Base-by-base conservation (phyloP, 2,797 vertebrate species). In the Hoplostethus atlanticus region DNA sequence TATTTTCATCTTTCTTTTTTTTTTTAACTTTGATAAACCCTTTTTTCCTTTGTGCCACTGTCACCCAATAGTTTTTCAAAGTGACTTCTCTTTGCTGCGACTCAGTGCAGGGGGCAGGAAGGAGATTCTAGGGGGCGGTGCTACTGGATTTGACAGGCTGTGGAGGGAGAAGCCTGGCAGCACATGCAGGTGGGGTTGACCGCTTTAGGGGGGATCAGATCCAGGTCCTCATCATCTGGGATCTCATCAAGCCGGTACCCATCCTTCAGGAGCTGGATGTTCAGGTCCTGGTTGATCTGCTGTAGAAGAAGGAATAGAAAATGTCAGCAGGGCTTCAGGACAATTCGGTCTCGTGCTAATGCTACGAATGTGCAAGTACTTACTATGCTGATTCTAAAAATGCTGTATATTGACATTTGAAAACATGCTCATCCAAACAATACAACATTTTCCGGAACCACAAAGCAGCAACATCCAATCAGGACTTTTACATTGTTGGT, bases 281-380 rank as follows among this genome's bases (percentile, higher is more conserved):
- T 99, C 94, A 99, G 95, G 93, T 99, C 98, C 95, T 99, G 98
- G 93, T 99, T 99, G 93, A 99, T 99, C 96, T 99, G 98, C 98
- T 99, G 93, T 81, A 90, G 80, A 72, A 60, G 55, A 55, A 11
- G 70, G 40, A 10, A 28, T 46, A 34, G 3, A 52, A 51, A 12
- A 75, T 16, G 51, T 81, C 31, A 78, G 63, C 36, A 46, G 16
- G 52, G 51, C 44, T 48, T 59, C 4, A 7, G 16, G 52, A 65
- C 5, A n/a, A 6, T 40, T 10, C n/a, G 11, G 40, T 36, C 5
- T 50, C 42, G 76, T 36, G 48, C 50, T 60, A 11, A 11, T 51
- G 47, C 16, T 47, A 28, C 10, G 16, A 74, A 53, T 6, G 25
- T 40, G 7, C 47, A 34, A 71, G 34, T 15, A 50, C 0, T 62